These are phyloP conservation scores for Epizoanthus scotinus DNA, from an alignment of 92 coral and sea anemone species.

Conservation along the genomic window DNA sequence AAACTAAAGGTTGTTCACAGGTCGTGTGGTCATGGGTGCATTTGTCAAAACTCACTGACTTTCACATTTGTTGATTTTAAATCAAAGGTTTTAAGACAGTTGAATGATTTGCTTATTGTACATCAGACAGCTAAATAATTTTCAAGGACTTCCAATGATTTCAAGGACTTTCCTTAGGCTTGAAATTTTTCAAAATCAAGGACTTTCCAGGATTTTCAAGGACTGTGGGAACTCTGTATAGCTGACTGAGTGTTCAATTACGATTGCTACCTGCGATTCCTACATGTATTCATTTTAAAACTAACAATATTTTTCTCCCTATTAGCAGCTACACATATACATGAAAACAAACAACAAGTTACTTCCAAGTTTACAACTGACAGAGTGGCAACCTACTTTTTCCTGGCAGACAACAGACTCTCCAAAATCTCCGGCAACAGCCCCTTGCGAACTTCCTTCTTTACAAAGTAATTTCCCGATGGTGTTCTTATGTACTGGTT, in stretches of 20 bases:
- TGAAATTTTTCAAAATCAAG: no score
- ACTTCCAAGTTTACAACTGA: not conserved
- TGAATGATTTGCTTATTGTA: no score
- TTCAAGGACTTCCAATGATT: no score
- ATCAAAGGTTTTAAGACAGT: no score
- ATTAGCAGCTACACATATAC: not conserved
- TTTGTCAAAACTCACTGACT: no score
- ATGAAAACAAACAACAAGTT: not conserved
- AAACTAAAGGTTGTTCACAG: no score
- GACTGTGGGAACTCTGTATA: no score
- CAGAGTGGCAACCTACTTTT: constrained; percentile 85
- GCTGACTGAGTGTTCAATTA: not conserved
- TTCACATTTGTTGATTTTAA: no score
- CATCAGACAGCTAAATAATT: no score
- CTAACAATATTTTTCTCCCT: not conserved
- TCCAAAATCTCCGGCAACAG: constrained; percentile 95
- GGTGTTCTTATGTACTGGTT: constrained; percentile 98
- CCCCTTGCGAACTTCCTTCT: constrained; percentile 82
- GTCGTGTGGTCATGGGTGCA: no score
- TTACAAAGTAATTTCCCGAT: constrained; percentile 92
- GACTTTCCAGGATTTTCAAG: no score
- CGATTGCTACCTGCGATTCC: not conserved
- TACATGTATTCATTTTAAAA: not conserved
- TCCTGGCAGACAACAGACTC: constrained; percentile 81
- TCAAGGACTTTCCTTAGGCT: no score